Conservation (phyloP, 2,113 vertebrate genomes). For the Leptodactylus fuscus region DNA sequence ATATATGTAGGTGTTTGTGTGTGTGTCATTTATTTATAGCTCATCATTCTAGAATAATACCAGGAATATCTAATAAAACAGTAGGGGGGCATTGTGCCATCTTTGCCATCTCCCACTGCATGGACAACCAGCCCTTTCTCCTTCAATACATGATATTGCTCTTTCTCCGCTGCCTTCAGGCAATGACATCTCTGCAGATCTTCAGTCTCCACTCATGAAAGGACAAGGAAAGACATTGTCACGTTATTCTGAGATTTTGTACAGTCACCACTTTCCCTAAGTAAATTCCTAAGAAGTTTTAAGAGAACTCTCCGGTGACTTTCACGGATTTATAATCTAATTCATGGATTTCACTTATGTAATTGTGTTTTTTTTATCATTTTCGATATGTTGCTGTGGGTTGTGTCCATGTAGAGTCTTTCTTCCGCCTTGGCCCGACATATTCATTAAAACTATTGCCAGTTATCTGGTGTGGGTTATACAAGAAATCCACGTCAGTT, state of each 20-base stretch:
- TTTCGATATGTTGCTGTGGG: too few species aligned
- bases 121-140: too few species aligned
- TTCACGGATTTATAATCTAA: neutral
- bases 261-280: neutral
- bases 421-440: too few species aligned
- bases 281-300: neutral
- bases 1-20: too few species aligned
- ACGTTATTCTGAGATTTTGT: neutral
- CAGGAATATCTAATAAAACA: too few species aligned
- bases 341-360: neutral
- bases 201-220: neutral
- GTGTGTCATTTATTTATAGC: too few species aligned
- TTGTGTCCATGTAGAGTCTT: neutral
- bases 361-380: neutral
- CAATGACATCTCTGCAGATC: neutral
- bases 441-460: too few species aligned
- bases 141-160: neutral
- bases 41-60: too few species aligned
- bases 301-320: neutral
- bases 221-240: neutral
- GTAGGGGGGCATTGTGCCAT: too few species aligned
- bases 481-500: too few species aligned
- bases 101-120: too few species aligned
- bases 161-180: neutral
- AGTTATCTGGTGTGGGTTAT: too few species aligned